These are phyloP conservation scores for Reinhardtius hippoglossoides DNA, from an alignment of 2,113 vertebrate genomes.

Conservation along the genomic window DNA sequence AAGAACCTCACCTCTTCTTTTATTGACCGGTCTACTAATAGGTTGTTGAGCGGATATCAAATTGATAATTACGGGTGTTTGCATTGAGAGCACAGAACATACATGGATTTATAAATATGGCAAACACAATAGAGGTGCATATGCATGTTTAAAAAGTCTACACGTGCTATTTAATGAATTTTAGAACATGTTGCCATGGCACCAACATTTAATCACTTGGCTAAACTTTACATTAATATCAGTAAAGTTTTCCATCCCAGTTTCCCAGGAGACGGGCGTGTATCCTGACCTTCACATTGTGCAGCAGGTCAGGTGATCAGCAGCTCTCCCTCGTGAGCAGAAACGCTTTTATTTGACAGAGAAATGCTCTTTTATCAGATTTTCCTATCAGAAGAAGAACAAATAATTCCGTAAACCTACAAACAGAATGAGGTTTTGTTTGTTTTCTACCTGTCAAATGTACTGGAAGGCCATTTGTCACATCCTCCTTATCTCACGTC, in stretches of 20 bases:
- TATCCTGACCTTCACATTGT: neutral
- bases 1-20: neutral
- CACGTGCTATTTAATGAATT: no score
- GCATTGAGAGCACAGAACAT: no score
- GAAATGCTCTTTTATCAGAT: conserved; percentile 6
- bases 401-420: conserved; percentile 26
- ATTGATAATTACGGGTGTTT: no score
- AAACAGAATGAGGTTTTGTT: conserved; percentile 46
- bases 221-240: no score
- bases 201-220: no score
- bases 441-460: conserved; percentile 23
- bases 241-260: no score
- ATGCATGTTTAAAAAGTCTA: no score
- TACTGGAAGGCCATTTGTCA: conserved; percentile 53
- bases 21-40: neutral
- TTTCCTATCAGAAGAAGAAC: conserved; percentile 30
- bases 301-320: neutral
- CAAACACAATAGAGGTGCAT: no score
- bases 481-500: conserved; percentile 47
- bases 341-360: neutral
- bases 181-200: no score
- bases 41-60: no score
- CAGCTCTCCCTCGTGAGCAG: neutral
- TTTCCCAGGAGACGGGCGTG: no score
- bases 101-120: no score